Evolutionary conservation across 2,888 invertebrate genomes (phyloP).

Genomic region (Poecilus cupreus): DNA sequence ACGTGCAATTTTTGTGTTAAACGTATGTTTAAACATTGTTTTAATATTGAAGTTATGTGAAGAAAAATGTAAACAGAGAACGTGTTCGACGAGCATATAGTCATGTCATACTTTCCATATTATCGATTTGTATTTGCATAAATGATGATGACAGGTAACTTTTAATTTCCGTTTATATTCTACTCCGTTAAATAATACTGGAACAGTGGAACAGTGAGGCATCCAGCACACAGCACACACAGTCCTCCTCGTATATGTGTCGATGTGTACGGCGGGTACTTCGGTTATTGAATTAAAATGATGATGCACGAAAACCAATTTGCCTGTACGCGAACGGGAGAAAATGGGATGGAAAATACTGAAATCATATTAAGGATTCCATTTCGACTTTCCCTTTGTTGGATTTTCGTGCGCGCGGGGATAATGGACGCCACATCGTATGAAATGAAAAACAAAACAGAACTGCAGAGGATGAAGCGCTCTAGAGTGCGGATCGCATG

Average conservation of each 20-base stretch:
- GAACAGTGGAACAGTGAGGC: slow-evolving; percentile 6
- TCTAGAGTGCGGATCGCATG: slow-evolving; percentile 1
- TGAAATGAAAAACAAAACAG: slow-evolving; percentile 54
- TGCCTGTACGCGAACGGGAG: slow-evolving; percentile 55
- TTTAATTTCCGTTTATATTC: slow-evolving; percentile 29
- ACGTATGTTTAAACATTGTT: too few relatives aligned
- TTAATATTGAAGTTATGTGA: too few relatives aligned
- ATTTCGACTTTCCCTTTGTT: slow-evolving; percentile 59
- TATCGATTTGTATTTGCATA: neutral
- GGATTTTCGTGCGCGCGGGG: slow-evolving; percentile 52
- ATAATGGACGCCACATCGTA: slow-evolving; percentile 56
- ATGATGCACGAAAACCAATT: slow-evolving; percentile 59
- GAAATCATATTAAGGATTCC: slow-evolving; percentile 59
- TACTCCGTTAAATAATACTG: neutral
- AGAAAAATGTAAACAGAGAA: too few relatives aligned
- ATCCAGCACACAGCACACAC: neutral
- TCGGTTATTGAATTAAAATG: slow-evolving; percentile 59
- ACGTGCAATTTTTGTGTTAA: too few relatives aligned
- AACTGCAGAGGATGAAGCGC: slow-evolving; percentile 38
- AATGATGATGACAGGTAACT: slow-evolving; percentile 4
- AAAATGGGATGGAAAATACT: slow-evolving; percentile 59
- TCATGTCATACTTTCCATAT: neutral
- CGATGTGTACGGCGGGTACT: slow-evolving; percentile 38
- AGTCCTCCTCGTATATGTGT: slow-evolving; percentile 2
- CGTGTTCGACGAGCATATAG: neutral